phyloP scores from a whole-genome alignment of 2,113 vertebrate genomes.

The Corythaixoides concolor region DNA sequence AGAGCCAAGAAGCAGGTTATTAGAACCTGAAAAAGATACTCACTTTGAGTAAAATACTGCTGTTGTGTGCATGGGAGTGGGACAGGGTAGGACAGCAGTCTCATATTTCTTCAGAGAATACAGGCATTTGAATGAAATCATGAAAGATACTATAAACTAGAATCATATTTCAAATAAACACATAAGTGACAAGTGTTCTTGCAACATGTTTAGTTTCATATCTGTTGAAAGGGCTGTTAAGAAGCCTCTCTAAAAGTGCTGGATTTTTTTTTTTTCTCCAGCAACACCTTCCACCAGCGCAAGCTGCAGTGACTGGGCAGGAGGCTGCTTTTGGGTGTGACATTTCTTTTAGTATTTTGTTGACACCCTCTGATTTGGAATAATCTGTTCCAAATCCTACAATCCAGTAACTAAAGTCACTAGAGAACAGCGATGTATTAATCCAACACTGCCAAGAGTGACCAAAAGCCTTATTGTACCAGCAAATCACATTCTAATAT shows the following conservation, averaged over 20 bases:
- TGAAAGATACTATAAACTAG: background rate
- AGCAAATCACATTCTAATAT: fast-evolving
- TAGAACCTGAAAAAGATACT: background rate
- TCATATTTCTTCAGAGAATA: background rate
- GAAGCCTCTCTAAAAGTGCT: background rate
- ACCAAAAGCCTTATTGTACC: background rate
- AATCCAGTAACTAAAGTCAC: background rate
- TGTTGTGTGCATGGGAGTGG: background rate
- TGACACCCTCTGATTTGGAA: background rate
- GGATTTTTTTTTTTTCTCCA: background rate
- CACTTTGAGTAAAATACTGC: background rate
- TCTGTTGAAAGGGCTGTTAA: background rate
- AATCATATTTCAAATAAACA: conserved; percentile 1
- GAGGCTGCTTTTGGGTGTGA: background rate
- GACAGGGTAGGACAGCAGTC: background rate
- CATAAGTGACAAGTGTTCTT: background rate
- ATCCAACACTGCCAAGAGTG: background rate
- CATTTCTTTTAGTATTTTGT: background rate
- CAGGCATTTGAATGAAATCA: background rate
- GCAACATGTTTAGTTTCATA: background rate
- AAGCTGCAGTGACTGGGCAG: background rate
- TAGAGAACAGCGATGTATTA: background rate
- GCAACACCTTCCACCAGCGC: background rate
- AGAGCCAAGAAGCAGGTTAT: background rate
- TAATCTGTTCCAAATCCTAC: background rate